Evolutionary conservation across 2,888 invertebrate genomes (phyloP).

Genomic region (Zootermopsis nevadensis): DNA sequence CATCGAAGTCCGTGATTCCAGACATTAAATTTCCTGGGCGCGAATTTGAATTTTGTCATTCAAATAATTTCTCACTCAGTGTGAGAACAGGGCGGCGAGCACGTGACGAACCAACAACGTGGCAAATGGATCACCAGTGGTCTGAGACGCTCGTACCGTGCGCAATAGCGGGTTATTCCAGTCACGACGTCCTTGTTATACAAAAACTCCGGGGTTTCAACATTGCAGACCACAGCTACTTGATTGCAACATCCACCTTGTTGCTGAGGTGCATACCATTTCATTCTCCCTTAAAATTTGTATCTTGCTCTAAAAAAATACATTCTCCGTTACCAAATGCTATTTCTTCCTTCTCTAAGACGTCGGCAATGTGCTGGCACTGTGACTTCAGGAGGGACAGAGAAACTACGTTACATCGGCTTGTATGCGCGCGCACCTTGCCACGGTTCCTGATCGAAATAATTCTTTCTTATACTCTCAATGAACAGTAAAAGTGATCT

Average conservation of each 20-base stretch:
- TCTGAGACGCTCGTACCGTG: no score
- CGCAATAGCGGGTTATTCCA: not conserved
- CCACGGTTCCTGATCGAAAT: conserved; percentile 42
- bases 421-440: conserved; percentile 35
- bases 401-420: conserved; percentile 45
- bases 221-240: conserved; percentile 17
- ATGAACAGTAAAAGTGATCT: not conserved
- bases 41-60: no score
- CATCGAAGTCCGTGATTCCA: no score
- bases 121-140: not conserved
- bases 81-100: no score
- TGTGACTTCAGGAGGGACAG: not conserved
- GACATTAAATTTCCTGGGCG: no score
- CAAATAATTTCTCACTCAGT: no score
- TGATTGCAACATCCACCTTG: conserved; percentile 40
- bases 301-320: conserved; percentile 12
- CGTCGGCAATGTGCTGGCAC: not conserved
- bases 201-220: conserved; percentile 26
- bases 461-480: not conserved
- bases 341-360: conserved; percentile 16
- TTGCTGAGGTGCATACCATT: conserved; percentile 41
- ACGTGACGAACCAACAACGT: not conserved
- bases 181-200: conserved; percentile 38
- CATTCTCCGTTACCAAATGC: not conserved
- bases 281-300: not conserved